A percentile compares a stretch with the other conserved stretches of the same genome.
Conservation (phyloP, 2,113 vertebrate species). For the Micronycteris hirsuta region DNA sequence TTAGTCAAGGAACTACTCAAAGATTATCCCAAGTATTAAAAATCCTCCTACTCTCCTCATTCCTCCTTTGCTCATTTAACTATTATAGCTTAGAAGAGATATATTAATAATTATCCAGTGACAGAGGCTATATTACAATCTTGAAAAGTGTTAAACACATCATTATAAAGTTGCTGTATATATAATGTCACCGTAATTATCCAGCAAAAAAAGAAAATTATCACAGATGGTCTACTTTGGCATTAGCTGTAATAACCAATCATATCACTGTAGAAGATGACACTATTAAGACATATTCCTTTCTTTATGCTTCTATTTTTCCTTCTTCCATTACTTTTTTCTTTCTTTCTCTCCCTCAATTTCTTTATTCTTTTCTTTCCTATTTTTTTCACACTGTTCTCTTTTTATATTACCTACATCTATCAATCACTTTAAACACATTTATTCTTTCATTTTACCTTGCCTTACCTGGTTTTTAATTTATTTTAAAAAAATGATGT, state of each 20-base stretch:
- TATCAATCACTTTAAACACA: not conserved
- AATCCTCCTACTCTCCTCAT: not conserved
- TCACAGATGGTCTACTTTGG: not conserved
- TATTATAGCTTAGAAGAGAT: not conserved
- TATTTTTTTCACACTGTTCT: not conserved
- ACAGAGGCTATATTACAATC: not conserved
- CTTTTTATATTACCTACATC: not conserved
- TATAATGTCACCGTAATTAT: not conserved
- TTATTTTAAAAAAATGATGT: not conserved
- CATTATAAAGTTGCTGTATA: not conserved
- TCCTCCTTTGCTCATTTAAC: not conserved
- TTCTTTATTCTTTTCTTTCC: not conserved
- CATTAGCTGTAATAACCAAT: not conserved
- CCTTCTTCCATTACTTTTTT: not conserved
- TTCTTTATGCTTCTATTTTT: not conserved
- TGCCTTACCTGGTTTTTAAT: not conserved
- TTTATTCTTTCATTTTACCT: not conserved
- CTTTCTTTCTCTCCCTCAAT: not conserved
- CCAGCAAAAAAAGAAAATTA: not conserved
- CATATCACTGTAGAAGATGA: not conserved
- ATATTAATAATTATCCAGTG: not conserved
- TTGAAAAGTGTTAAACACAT: not conserved
- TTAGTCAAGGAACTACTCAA: constrained; percentile 18
- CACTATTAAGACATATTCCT: not conserved
- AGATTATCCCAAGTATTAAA: not conserved